Conservation (phyloP, 1,140 invertebrate genomes). For the Bombus superbus region DNA sequence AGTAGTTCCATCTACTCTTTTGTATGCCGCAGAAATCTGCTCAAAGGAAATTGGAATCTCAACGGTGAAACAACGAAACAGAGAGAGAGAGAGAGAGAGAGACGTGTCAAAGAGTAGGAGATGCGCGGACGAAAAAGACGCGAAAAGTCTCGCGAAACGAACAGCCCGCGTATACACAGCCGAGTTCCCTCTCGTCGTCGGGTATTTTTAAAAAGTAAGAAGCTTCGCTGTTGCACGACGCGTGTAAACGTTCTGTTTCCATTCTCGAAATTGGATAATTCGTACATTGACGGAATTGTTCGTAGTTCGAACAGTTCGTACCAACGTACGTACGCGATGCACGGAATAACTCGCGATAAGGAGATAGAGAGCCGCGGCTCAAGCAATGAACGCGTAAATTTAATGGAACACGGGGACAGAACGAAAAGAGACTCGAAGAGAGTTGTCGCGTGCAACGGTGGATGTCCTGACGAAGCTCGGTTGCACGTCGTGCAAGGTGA, state of each 20-base stretch:
- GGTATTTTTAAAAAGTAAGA: conserved; percentile 34
- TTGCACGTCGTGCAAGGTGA: background rate
- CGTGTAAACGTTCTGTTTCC: conserved; percentile 14
- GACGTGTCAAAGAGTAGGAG: no score
- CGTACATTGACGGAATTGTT: background rate
- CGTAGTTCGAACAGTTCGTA: no score
- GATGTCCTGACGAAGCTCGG: background rate
- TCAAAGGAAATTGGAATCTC: no score
- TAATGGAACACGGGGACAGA: background rate
- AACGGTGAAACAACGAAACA: no score
- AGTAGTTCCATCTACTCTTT: no score
- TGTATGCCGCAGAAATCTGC: no score
- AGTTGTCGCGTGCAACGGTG: background rate
- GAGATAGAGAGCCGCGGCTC: background rate
- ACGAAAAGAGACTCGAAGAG: background rate
- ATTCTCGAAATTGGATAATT: background rate
- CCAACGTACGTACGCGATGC: no score
- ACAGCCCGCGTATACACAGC: background rate
- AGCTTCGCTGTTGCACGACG: background rate
- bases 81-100: no score
- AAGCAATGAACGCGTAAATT: background rate
- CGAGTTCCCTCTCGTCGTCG: background rate
- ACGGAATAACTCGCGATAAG: background rate
- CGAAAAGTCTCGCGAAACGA: background rate
- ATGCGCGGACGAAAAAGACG: background rate